Percentiles rank a stretch among this genome's conserved stretches.
Conservation (phyloP, 2,888 invertebrate genomes). For the Drosophila prolongata region DNA sequence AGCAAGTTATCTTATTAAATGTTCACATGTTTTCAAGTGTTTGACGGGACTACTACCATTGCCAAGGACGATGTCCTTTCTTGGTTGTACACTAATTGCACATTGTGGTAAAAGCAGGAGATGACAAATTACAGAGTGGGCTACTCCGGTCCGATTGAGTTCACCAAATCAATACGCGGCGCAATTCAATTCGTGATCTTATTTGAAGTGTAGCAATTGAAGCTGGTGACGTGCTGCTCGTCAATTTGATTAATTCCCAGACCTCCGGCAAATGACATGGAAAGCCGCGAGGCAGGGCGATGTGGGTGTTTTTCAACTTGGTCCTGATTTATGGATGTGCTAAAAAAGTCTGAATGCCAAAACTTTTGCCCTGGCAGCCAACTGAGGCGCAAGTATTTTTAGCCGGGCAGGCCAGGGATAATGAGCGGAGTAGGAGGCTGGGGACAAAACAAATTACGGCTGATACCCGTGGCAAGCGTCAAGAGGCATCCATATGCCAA, state of each 20-base stretch:
- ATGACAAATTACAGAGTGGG: background rate
- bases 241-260: conserved; percentile 62
- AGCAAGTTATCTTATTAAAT: too few species aligned
- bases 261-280: conserved; percentile 58
- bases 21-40: too few species aligned
- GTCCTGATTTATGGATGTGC: conserved; percentile 70
- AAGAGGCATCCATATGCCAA: conserved; percentile 59
- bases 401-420: conserved; percentile 8
- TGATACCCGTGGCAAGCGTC: conserved; percentile 17
- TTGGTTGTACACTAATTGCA: background rate
- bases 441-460: conserved; percentile 59
- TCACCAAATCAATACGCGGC: background rate
- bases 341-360: conserved; percentile 66
- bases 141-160: conserved; percentile 2
- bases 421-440: background rate
- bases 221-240: conserved; percentile 40
- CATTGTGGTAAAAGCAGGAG: background rate
- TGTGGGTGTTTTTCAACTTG: conserved; percentile 43
- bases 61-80: conserved; percentile 4
- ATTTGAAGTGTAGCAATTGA: conserved; percentile 37
- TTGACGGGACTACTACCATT: too few species aligned
- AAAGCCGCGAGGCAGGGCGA: conserved; percentile 16
- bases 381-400: conserved; percentile 55
- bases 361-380: conserved; percentile 51
- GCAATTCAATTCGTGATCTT: conserved; percentile 13